Conservation (phyloP, 92 coral and sea anemone genomes). For the Virgularia gustaviana region DNA sequence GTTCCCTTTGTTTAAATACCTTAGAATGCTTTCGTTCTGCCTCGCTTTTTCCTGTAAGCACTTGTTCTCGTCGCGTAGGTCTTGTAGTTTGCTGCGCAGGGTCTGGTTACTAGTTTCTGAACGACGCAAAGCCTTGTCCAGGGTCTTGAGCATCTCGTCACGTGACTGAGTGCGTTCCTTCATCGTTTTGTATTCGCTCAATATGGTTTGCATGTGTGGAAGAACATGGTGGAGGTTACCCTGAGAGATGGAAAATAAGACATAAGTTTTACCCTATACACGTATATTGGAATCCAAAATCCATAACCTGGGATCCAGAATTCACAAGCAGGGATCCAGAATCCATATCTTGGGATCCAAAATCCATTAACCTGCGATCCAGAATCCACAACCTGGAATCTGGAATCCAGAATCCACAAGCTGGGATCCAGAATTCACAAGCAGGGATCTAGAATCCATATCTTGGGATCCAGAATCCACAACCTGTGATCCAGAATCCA, state of each 20-base stretch:
- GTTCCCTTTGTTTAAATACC: not conserved
- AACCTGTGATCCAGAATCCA: too few relatives aligned
- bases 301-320: too few relatives aligned
- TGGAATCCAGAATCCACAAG: too few relatives aligned
- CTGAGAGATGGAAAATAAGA: not conserved
- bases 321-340: too few relatives aligned
- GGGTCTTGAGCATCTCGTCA: slow-evolving; percentile 34
- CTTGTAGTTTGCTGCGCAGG: slow-evolving; percentile 12
- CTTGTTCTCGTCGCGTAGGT: slow-evolving; percentile 32
- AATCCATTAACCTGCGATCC: too few relatives aligned
- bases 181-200: slow-evolving; percentile 16
- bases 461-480: too few relatives aligned
- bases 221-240: slow-evolving; percentile 25
- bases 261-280: too few relatives aligned
- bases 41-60: slow-evolving; percentile 26
- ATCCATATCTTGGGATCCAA: too few relatives aligned
- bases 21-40: slow-evolving; percentile 37
- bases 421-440: too few relatives aligned
- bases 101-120: slow-evolving; percentile 8
- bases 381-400: too few relatives aligned
- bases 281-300: too few relatives aligned
- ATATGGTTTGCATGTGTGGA: slow-evolving; percentile 16
- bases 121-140: slow-evolving; percentile 28
- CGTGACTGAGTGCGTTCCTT: slow-evolving; percentile 32
- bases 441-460: too few relatives aligned